phyloP scores from a whole-genome alignment of 2,797 vertebrate species.

The Semaprochilodus insignis region DNA sequence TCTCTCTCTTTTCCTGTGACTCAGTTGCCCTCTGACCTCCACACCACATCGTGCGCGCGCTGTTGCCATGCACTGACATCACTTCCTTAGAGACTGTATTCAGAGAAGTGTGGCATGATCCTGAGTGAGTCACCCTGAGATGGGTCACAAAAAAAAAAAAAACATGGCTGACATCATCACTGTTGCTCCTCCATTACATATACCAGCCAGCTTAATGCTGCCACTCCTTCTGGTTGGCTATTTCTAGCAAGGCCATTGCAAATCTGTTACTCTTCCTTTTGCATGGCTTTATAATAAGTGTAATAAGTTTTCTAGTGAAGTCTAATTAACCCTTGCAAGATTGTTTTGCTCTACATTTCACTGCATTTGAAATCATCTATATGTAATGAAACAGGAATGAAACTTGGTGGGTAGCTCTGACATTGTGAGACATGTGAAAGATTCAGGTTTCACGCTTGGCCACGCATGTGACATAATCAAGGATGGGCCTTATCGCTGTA shows the following conservation, averaged over 20 bases:
- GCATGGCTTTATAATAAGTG: too few relatives aligned
- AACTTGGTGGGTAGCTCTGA: too few relatives aligned
- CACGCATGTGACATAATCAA: too few relatives aligned
- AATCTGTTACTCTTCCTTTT: background rate
- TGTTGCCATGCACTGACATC: constrained; percentile 46
- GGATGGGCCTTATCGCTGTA: too few relatives aligned
- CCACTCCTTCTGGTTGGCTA: background rate
- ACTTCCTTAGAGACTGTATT: constrained; percentile 55
- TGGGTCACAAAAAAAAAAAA: constrained; percentile 15
- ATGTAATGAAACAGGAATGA: too few relatives aligned
- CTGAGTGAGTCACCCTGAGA: constrained; percentile 48
- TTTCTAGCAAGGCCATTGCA: background rate
- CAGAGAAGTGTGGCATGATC: constrained; percentile 43
- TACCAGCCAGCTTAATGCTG: background rate
- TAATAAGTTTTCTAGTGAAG: too few relatives aligned
- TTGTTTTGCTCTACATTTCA: too few relatives aligned
- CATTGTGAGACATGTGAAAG: too few relatives aligned
- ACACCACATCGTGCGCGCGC: constrained; percentile 6
- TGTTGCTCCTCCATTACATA: background rate
- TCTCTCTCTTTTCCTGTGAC: constrained; percentile 18
- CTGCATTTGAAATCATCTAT: too few relatives aligned
- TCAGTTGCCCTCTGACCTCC: constrained; percentile 43
- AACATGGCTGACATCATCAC: constrained; percentile 50
- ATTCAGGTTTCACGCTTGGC: too few relatives aligned
- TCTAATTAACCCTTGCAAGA: too few relatives aligned